Percentiles rank a stretch among this genome's conserved stretches.
These are phyloP conservation scores for Pemphigus obesinymphae DNA, from an alignment of 1,140 invertebrate species.

Conservation along the genomic window DNA sequence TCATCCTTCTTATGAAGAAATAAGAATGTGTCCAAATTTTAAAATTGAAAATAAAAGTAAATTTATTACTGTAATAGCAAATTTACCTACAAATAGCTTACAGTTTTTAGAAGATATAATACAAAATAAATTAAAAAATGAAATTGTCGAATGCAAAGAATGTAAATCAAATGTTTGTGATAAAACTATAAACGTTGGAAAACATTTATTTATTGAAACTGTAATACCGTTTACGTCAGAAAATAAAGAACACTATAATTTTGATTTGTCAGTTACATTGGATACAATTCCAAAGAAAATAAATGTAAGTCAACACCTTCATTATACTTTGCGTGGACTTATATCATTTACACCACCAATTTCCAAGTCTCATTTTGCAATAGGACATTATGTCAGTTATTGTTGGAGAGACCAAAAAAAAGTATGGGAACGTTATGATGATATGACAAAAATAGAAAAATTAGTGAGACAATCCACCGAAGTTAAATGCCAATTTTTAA, in stretches of 20 bases:
- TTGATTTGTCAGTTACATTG: background rate
- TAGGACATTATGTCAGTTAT: background rate
- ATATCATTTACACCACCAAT: background rate
- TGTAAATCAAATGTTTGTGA: background rate
- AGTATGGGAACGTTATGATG: background rate
- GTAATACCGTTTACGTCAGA: background rate
- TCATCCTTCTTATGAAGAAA: too few relatives aligned
- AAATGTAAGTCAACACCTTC: background rate
- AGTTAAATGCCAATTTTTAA: background rate
- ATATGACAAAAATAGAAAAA: background rate
- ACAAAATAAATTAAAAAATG: background rate
- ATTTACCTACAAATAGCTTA: too few relatives aligned
- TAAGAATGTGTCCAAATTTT: too few relatives aligned
- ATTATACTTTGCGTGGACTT: background rate
- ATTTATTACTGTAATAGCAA: too few relatives aligned
- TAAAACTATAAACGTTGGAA: background rate
- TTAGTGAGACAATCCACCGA: background rate
- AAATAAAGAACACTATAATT: background rate
- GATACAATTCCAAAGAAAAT: background rate
- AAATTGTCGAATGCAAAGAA: background rate
- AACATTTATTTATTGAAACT: background rate
- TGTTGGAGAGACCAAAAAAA: background rate
- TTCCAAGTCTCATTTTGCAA: background rate
- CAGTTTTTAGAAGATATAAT: too few relatives aligned
- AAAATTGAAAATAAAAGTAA: too few relatives aligned